phyloP scores from a whole-genome alignment of 2,888 invertebrate genomes.

The Andrena dorsata region DNA sequence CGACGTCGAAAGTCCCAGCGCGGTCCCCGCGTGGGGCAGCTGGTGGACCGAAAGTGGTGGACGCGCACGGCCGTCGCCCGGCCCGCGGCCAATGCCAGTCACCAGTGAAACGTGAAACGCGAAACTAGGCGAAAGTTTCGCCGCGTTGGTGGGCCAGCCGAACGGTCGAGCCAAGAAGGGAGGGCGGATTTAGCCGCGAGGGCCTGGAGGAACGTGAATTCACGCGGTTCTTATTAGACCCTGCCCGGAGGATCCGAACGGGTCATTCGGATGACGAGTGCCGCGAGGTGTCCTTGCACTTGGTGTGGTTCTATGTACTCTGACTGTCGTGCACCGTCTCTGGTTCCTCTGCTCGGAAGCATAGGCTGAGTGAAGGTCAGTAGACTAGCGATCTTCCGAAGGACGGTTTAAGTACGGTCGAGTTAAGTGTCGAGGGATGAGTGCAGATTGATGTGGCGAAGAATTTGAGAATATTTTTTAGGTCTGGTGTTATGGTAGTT shows the following conservation, averaged over 20 bases:
- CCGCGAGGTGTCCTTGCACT: conserved; percentile 54
- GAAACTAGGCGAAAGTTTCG: conserved; percentile 73
- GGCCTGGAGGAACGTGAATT: conserved; percentile 24
- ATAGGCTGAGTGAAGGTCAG: conserved; percentile 26
- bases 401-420: not conserved
- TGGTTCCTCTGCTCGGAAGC: not conserved
- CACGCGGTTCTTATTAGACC: conserved; percentile 46
- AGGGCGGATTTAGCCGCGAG: conserved; percentile 26
- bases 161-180: conserved; percentile 31
- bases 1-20: conserved; percentile 37
- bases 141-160: conserved; percentile 31
- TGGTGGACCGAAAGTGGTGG: conserved; percentile 62
- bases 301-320: conserved; percentile 40
- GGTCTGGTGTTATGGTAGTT: too few relatives aligned
- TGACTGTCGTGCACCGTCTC: not conserved
- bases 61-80: conserved; percentile 51
- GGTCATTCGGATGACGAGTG: conserved; percentile 58
- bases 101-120: conserved; percentile 74
- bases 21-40: conserved; percentile 40
- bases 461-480: not conserved
- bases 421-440: too few relatives aligned
- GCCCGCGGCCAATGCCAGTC: conserved; percentile 69
- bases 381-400: conserved; percentile 2
- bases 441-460: too few relatives aligned
- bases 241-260: conserved; percentile 14